Base-by-base conservation (phyloP, 2,797 vertebrate genomes). In the Atherinosoma microstoma region DNA sequence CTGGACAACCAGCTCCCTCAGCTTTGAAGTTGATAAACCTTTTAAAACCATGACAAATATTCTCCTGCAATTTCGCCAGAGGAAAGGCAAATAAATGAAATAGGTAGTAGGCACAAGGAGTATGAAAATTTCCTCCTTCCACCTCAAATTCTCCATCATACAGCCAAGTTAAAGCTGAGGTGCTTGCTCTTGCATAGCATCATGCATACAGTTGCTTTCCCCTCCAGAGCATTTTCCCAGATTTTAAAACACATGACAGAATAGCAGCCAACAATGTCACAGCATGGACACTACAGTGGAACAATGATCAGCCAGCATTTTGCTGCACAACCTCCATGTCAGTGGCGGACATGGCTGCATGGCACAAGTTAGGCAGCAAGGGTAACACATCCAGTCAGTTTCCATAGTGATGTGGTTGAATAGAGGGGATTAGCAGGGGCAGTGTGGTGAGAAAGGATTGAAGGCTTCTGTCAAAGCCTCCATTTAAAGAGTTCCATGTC, bases 381-480 rank as follows among this genome's bases (percentile, higher is more conserved):
- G 91, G 89, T 88, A 87, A 93, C 83, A 90, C 85, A 88, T 87
- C 79, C 80, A 92, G 86, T 92, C 93, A 89, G 94, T 95, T 95
- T 95, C 94, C 94, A 95, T 95, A 95, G 94, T 91, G 93, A 95
- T 91, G 87, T 66, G 87, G 88, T 85, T 89, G 92, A 94, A 93
- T 91, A 87, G 87, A 90, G 84, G 84, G 89, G 93, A 94, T 94
- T 93, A 93, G 91, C 78, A 84, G 92, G 91, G 91, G 85, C 89
- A 88, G 89, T 71, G 87, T 83, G 85, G 84, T 71, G 86, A 87
- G 87, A 79, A 90, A 89, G 92, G 90, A 91, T 85, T 88, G 91
- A 80, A 89, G 86, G 82, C 86, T 85, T 79, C 83, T 75, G 89
- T 87, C 84, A 89, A 86, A 90, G 88, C 89, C 83, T 64, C 69